phyloP scores from a whole-genome alignment of 2,113 vertebrate species.

The Anhinga rufa region DNA sequence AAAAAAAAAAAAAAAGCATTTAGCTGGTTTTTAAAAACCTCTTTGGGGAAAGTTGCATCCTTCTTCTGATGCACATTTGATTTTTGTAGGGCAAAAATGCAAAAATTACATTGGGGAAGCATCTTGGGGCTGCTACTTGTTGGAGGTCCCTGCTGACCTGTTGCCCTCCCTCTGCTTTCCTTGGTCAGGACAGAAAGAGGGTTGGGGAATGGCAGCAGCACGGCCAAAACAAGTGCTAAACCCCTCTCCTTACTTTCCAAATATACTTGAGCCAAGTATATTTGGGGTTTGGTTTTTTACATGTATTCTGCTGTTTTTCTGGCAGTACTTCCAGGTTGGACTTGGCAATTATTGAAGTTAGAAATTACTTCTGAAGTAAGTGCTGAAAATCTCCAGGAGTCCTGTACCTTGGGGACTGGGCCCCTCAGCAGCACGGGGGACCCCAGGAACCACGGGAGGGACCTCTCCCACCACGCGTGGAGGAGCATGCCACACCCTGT shows the following conservation, averaged over 20 bases:
- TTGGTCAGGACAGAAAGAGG: not conserved
- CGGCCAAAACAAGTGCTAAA: rapidly evolving
- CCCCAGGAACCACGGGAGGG: rapidly evolving
- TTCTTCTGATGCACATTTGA: not conserved
- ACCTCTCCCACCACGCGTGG: rapidly evolving
- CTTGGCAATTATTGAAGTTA: not conserved
- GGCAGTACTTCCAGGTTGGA: not conserved
- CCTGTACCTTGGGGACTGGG: rapidly evolving
- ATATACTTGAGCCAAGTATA: not conserved
- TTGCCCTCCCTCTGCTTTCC: not conserved
- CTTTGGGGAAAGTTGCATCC: not conserved
- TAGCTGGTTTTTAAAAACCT: not conserved
- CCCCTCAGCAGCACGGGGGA: not conserved
- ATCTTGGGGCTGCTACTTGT: not conserved
- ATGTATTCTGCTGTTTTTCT: not conserved
- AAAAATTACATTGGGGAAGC: not conserved
- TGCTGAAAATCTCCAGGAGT: not conserved
- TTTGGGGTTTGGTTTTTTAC: not conserved
- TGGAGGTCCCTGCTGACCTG: not conserved
- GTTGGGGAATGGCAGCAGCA: not conserved
- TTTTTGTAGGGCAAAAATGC: not conserved
- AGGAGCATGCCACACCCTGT: not conserved
- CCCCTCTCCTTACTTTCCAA: not conserved
- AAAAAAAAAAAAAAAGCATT: too few relatives aligned
- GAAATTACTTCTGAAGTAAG: not conserved